Evolutionary conservation across 2,797 vertebrate species (phyloP).

Genomic region (Pangasius djambal): DNA sequence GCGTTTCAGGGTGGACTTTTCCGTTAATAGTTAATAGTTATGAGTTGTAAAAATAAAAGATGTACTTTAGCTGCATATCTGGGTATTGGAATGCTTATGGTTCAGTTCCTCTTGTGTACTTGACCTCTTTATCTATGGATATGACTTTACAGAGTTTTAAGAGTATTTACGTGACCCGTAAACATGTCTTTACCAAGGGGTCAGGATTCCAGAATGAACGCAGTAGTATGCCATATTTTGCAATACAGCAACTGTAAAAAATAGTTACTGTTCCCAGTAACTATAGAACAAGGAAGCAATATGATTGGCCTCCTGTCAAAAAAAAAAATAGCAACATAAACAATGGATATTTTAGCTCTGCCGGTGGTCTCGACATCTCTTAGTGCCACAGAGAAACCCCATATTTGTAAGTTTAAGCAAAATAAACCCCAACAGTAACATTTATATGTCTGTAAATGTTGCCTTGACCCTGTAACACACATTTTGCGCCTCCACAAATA

Average conservation of each 20-base stretch:
- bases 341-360: neutral
- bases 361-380: neutral
- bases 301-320: neutral
- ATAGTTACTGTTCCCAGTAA: neutral
- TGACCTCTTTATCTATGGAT: neutral
- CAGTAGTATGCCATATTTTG: neutral
- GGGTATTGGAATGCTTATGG: neutral
- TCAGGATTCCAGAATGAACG: too few relatives aligned
- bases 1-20: too few relatives aligned
- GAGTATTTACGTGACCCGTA: neutral
- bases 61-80: neutral
- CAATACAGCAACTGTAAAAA: neutral
- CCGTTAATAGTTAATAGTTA: too few relatives aligned
- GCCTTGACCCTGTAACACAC: slow-evolving; percentile 46
- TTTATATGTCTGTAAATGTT: slow-evolving; percentile 55
- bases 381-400: slow-evolving; percentile 49
- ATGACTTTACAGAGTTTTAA: neutral
- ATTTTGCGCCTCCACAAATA: slow-evolving; percentile 60
- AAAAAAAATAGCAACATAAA: neutral
- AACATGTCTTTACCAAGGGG: too few relatives aligned
- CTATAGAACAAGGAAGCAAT: neutral
- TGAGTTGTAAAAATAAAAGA: too few relatives aligned
- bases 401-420: slow-evolving; percentile 48
- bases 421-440: slow-evolving; percentile 51
- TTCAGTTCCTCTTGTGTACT: neutral